Percentiles rank a stretch among this genome's conserved stretches.
phyloP scores from a whole-genome alignment of 1,140 invertebrate genomes.

The Lepeophtheirus salmonis region DNA sequence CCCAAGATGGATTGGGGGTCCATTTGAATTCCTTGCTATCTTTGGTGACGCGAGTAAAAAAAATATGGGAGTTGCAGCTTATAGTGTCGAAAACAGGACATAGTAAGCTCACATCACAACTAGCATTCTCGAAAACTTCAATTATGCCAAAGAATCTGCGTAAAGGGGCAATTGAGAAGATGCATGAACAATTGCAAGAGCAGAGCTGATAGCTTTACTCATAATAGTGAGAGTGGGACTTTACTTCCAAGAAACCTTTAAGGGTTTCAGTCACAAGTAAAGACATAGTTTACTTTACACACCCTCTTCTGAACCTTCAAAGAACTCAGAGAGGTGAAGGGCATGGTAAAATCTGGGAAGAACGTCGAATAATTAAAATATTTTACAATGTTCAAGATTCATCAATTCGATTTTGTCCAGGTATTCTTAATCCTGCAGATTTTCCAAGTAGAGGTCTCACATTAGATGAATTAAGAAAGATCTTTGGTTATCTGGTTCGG shows the following conservation, averaged over 20 bases:
- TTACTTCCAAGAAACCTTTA: background rate
- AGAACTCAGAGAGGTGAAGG: background rate
- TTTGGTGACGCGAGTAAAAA: background rate
- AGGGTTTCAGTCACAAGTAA: background rate
- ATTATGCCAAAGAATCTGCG: background rate
- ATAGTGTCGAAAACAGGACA: background rate
- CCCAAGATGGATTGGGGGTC: background rate
- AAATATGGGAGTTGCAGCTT: background rate
- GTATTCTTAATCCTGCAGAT: background rate
- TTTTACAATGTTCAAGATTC: background rate
- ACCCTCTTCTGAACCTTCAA: background rate
- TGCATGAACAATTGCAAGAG: no score
- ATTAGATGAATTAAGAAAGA: background rate
- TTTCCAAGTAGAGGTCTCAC: background rate
- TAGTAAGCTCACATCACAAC: background rate
- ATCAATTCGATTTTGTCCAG: background rate
- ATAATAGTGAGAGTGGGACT: no score
- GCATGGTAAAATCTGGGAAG: background rate
- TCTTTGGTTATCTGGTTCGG: background rate
- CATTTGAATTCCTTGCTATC: background rate
- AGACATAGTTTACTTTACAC: background rate
- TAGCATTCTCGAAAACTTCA: background rate
- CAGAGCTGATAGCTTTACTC: constrained; percentile 5
- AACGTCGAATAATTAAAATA: background rate
- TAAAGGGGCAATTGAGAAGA: background rate